A percentile compares a stretch with the other conserved stretches of the same genome.
phyloP scores from a whole-genome alignment of 35 echinoderm and acorn worm species.

The Ophioderma brevispina region DNA sequence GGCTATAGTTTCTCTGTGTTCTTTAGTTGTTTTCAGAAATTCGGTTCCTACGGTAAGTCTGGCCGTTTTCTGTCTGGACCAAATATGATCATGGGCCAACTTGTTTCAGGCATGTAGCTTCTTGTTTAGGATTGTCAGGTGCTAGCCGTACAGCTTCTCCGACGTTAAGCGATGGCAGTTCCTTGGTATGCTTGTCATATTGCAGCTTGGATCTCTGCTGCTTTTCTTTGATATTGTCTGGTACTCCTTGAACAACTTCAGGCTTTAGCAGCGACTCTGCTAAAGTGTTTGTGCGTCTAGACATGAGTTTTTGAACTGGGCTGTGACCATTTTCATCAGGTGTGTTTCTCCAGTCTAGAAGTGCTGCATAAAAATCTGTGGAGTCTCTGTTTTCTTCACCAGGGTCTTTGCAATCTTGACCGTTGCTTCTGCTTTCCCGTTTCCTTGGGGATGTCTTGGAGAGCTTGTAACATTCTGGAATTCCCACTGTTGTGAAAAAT shows the following conservation, averaged over 20 bases:
- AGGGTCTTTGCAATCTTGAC: slow-evolving; percentile 9
- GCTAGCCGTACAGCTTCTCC: neutral
- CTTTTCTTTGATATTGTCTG: neutral
- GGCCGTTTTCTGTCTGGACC: neutral
- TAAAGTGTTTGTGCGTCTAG: neutral
- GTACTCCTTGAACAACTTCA: neutral
- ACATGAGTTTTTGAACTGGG: neutral
- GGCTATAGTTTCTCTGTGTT: neutral
- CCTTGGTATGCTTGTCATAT: neutral
- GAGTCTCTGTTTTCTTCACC: neutral
- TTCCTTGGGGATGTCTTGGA: neutral
- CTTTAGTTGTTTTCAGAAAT: neutral
- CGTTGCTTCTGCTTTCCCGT: slow-evolving; percentile 11
- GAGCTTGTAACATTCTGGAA: neutral
- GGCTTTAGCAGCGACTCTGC: too few relatives aligned
- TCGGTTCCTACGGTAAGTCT: neutral
- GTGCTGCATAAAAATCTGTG: neutral
- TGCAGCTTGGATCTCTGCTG: neutral
- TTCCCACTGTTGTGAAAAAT: slow-evolving; percentile 8
- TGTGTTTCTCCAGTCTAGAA: slow-evolving; percentile 25
- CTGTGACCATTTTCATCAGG: neutral
- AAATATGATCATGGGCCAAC: neutral
- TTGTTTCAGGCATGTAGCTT: neutral
- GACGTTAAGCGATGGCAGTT: neutral
- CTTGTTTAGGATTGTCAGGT: neutral